Evolutionary conservation across 2,888 invertebrate species (phyloP), one percentile per base, ranked within the genome.

Genomic region (Morpho helenor): DNA sequence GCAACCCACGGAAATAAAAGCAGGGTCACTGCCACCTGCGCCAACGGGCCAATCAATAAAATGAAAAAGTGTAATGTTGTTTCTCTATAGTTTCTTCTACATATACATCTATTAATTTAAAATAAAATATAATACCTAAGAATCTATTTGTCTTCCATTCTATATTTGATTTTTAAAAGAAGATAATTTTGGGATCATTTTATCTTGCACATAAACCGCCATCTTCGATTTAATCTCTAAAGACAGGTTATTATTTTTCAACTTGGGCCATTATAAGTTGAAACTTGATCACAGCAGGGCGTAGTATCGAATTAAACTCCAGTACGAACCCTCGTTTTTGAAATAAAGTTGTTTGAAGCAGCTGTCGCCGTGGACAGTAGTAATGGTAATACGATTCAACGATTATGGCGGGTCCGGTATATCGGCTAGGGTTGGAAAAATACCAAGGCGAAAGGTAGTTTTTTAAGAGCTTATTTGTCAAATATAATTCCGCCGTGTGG

Each of bases 381-480:
- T 87, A 86, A 87, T 82, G 87, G 85, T 87, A 87, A 87, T 87
- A 84, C 85, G 78, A 87, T 87, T 87, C 86, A 82, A 87, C 84
- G 86, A 83, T 87, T 87, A 88, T 85, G 74, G 85, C 79, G 69
- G 72, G 69, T 68, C 75, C 78, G 76, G 75, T 80, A 62, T 64
- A 62, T 56, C 46, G 55, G 55, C 46, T 77, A 66, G 65, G 66
- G 64, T 54, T 63, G 61, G 43, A 52, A 57, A 59, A 55, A 46
- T 43, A 44, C 55, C 22, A 40, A 10, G 44, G 22, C n/a, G n/a
- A 16, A 8, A 47, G 5, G 31, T 31, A 31, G 31, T 31, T 31
- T 31, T 31, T 31, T 31, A 5, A 31, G 5, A 5, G 4, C 4
- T 31, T 31, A 31, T 31, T 31, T 31, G 16, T 16, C 16, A 16